Percentiles rank a stretch among this genome's conserved stretches.
Conservation (phyloP, 2,113 vertebrate species). For the Myrmecobius fasciatus region DNA sequence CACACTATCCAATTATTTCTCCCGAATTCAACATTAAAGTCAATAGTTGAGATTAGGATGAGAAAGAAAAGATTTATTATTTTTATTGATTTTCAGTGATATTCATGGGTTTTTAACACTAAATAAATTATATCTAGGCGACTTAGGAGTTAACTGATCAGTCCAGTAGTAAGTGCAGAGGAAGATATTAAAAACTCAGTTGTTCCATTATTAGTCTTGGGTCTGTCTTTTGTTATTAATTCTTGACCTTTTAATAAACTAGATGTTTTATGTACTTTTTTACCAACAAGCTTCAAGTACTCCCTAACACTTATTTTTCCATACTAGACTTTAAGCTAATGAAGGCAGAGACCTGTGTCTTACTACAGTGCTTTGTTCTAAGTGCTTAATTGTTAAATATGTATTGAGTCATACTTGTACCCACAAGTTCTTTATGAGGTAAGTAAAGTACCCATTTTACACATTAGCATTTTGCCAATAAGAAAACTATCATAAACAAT, state of each 20-base stretch:
- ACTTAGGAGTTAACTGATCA: background rate
- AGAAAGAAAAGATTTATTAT: slow-evolving; percentile 8
- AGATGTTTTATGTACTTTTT: background rate
- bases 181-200: background rate
- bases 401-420: background rate
- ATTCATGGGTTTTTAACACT: slow-evolving; percentile 15
- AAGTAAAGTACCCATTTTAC: background rate
- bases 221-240: background rate
- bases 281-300: background rate
- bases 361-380: background rate
- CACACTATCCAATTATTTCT: background rate
- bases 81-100: background rate
- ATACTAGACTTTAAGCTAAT: background rate
- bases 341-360: background rate
- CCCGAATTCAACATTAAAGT: background rate
- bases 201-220: background rate
- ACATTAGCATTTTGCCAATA: background rate
- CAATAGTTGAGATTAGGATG: background rate
- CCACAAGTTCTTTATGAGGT: background rate
- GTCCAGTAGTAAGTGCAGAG: background rate
- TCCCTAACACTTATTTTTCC: background rate
- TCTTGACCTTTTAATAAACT: background rate
- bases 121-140: background rate
- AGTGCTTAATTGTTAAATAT: background rate
- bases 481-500: background rate